These are phyloP conservation scores for Peromyscus leucopus DNA, from an alignment of 2,113 vertebrate species.

Conservation along the genomic window DNA sequence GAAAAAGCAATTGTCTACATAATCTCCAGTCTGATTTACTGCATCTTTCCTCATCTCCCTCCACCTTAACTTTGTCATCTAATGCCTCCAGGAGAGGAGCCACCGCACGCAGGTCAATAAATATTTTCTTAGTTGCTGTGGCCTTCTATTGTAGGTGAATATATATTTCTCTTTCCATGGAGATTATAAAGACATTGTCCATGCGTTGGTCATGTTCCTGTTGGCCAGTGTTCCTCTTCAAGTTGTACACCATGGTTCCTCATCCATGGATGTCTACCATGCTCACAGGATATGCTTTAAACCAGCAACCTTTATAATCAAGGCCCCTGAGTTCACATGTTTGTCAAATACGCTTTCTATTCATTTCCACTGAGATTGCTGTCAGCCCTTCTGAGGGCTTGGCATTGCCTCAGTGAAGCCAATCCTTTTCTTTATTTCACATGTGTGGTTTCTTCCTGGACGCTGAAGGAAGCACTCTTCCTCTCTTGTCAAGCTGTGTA, in stretches of 20 bases:
- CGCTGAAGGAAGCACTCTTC: conserved; percentile 8
- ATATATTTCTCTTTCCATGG: neutral
- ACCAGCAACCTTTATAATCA: neutral
- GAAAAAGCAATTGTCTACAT: neutral
- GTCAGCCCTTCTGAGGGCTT: neutral
- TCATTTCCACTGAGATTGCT: conserved; percentile 12
- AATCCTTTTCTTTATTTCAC: conserved; percentile 11
- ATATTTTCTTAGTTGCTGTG: neutral
- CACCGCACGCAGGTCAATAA: neutral
- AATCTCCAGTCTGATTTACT: neutral
- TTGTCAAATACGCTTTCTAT: conserved; percentile 58
- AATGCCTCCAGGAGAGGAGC: neutral
- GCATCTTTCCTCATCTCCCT: neutral
- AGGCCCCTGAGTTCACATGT: conserved; percentile 46
- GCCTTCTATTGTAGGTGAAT: neutral
- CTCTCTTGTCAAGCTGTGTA: neutral
- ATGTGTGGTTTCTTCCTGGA: conserved; percentile 33
- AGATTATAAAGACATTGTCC: neutral
- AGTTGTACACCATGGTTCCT: neutral
- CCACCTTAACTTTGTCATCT: neutral
- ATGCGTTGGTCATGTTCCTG: neutral
- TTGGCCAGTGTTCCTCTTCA: neutral
- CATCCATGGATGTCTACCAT: neutral
- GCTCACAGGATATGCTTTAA: neutral
- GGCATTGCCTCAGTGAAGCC: neutral